Evolutionary conservation across 1,140 invertebrate species (phyloP).

Genomic region (Latrodectus geometricus): DNA sequence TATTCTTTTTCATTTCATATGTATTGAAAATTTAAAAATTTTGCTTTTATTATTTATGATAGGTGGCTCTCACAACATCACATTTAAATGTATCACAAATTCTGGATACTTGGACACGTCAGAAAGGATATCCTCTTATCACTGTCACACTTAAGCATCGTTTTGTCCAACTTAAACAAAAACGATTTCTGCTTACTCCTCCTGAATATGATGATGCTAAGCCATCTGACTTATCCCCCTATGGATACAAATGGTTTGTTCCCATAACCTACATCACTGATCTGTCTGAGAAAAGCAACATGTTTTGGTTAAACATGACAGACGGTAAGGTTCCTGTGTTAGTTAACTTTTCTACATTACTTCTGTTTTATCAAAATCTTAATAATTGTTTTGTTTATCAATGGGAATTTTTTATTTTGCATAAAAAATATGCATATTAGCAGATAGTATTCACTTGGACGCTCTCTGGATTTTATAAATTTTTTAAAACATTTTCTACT

Average conservation of each 20-base stretch:
- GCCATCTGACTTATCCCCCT: slow-evolving; percentile 60
- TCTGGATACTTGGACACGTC: slow-evolving; percentile 92
- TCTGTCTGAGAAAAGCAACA: slow-evolving; percentile 67
- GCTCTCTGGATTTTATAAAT: too few species aligned
- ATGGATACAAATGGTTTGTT: slow-evolving; percentile 78
- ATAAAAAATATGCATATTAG: too few species aligned
- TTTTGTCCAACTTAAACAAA: slow-evolving; percentile 74
- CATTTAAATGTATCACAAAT: slow-evolving; percentile 70
- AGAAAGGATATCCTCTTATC: slow-evolving; percentile 89
- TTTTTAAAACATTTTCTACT: too few species aligned
- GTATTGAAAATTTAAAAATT: too few species aligned
- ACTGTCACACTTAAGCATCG: slow-evolving; percentile 75
- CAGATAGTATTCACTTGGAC: too few species aligned
- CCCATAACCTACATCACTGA: slow-evolving; percentile 81
- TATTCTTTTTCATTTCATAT: too few species aligned
- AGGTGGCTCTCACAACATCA: slow-evolving; percentile 60
- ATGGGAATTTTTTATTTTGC: background rate
- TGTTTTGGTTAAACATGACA: slow-evolving; percentile 80
- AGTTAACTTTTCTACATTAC: too few species aligned
- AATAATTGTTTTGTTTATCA: background rate
- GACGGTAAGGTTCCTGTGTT: slow-evolving; percentile 72
- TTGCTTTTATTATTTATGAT: background rate
- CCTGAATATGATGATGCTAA: slow-evolving; percentile 65
- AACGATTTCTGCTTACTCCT: slow-evolving; percentile 69
- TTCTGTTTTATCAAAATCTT: background rate